phyloP scores from a whole-genome alignment of 2,888 invertebrate species.

The Hirtodrosophila alboralis region DNA sequence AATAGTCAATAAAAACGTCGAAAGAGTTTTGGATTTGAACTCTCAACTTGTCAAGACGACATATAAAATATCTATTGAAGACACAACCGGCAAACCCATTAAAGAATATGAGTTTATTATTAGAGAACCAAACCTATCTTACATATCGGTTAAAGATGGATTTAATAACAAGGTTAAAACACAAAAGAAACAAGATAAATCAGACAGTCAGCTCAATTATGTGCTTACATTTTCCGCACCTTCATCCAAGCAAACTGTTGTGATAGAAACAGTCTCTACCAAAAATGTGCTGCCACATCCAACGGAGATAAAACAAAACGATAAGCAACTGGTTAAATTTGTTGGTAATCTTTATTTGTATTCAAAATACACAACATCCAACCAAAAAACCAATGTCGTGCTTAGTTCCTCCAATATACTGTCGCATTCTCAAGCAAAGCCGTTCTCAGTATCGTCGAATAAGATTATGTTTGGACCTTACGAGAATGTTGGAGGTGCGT shows the following conservation, averaged over 20 bases:
- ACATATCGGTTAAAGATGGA: conserved; percentile 88
- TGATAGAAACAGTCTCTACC: conserved; percentile 90
- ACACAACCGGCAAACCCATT: conserved; percentile 90
- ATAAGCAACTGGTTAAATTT: conserved; percentile 96
- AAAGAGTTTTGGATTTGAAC: conserved; percentile 93
- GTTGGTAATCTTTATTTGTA: conserved; percentile 93
- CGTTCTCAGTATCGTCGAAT: conserved; percentile 90
- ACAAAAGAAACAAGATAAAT: conserved; percentile 84
- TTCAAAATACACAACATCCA: conserved; percentile 91
- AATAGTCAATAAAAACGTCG: conserved; percentile 90
- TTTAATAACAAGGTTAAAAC: conserved; percentile 86
- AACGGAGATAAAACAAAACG: conserved; percentile 94
- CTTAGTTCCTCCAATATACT: conserved; percentile 92
- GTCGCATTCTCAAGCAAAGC: conserved; percentile 90
- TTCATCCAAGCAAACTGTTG: conserved; percentile 73
- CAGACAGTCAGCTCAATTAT: conserved; percentile 86
- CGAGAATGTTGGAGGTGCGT: conserved; percentile 87
- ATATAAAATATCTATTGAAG: conserved; percentile 92
- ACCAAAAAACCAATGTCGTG: conserved; percentile 92
- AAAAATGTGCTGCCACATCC: conserved; percentile 94
- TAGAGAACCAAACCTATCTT: conserved; percentile 88
- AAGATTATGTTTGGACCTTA: conserved; percentile 96
- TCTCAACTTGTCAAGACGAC: conserved; percentile 94
- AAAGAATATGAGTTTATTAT: conserved; percentile 89
- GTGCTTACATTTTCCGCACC: conserved; percentile 85